phyloP scores from a whole-genome alignment of 2,113 vertebrate genomes.

The Labrus mixtus region DNA sequence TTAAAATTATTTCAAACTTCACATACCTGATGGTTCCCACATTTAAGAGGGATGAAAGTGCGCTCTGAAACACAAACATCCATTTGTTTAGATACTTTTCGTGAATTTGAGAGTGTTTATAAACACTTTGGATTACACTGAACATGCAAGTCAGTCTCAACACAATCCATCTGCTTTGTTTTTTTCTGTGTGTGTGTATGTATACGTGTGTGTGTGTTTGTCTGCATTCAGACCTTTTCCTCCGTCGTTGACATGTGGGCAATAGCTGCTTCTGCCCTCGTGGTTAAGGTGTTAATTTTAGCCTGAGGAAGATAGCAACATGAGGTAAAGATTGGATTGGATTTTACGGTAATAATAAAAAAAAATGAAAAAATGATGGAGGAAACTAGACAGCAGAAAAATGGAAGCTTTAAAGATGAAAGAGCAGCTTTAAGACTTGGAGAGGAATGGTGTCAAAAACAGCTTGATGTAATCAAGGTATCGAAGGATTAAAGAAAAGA shows the following conservation, averaged over 20 bases:
- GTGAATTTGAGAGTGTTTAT: too few relatives aligned
- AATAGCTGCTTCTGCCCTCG: slow-evolving; percentile 68
- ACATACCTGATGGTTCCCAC: slow-evolving; percentile 13
- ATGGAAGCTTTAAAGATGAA: not conserved
- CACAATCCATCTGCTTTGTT: not conserved
- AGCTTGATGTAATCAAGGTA: not conserved
- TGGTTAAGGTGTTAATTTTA: slow-evolving; percentile 57
- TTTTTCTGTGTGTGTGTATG: not conserved
- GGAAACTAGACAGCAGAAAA: not conserved
- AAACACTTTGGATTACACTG: too few relatives aligned
- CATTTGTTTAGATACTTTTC: not conserved
- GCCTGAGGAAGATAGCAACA: slow-evolving; percentile 49
- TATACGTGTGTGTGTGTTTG: not conserved
- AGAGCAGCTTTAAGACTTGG: not conserved
- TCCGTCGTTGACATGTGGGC: slow-evolving; percentile 28
- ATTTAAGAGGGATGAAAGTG: not conserved
- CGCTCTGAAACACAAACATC: slow-evolving; percentile 41
- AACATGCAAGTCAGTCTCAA: not conserved
- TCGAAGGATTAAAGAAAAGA: not conserved
- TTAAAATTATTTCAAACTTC: not conserved
- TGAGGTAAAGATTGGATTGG: not conserved
- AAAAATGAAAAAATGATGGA: not conserved
- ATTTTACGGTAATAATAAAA: not conserved
- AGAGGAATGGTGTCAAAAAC: not conserved
- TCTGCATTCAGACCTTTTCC: slow-evolving; percentile 58